Evolutionary conservation across 1,140 invertebrate species (phyloP).

Genomic region (Drosophila pandora): DNA sequence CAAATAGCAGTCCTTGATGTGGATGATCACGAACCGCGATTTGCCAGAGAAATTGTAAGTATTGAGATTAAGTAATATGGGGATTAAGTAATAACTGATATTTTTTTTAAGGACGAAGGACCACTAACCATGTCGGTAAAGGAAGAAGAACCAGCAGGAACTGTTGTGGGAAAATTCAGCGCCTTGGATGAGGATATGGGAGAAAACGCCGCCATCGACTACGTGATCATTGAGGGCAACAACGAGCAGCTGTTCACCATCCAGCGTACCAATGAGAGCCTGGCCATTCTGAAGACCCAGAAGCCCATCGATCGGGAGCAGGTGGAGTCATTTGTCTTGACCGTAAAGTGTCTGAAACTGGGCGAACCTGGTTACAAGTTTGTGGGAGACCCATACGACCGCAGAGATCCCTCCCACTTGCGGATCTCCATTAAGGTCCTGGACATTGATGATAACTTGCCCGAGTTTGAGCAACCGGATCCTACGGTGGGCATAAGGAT

Average conservation of each 20-base stretch:
- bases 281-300: constrained; percentile 86
- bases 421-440: constrained; percentile 87
- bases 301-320: constrained; percentile 88
- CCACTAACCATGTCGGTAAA: constrained; percentile 87
- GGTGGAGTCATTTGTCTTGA: constrained; percentile 86
- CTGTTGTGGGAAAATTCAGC: constrained; percentile 87
- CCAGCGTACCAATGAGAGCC: constrained; percentile 87
- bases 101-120: constrained; percentile 85
- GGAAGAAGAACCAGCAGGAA: constrained; percentile 88
- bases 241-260: constrained; percentile 88
- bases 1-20: constrained; percentile 89
- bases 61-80: neutral
- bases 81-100: neutral
- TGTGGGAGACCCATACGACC: constrained; percentile 72
- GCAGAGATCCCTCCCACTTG: constrained; percentile 88
- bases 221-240: constrained; percentile 90
- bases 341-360: constrained; percentile 87
- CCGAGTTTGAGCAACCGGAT: constrained; percentile 87
- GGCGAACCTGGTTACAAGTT: constrained; percentile 83
- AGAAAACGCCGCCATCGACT: constrained; percentile 91
- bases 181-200: constrained; percentile 90
- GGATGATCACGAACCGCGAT: constrained; percentile 91
- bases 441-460: constrained; percentile 91
- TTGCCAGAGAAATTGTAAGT: constrained; percentile 88
- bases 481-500: constrained; percentile 89